Evolutionary conservation across 2,888 invertebrate genomes (phyloP).

Genomic region (Acanthosoma haemorrhoidale): DNA sequence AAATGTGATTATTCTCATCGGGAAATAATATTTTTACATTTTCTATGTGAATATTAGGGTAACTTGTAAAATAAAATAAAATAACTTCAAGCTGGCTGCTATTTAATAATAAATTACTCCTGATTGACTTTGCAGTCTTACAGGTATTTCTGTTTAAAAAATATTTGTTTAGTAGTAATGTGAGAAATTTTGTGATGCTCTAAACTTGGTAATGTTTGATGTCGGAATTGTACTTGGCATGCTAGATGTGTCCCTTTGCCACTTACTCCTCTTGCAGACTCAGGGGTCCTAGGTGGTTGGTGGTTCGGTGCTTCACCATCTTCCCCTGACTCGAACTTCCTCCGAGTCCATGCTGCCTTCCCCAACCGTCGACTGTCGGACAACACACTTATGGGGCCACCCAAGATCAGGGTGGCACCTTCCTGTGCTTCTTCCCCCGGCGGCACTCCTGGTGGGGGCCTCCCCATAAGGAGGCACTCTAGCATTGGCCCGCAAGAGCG

Average conservation of each 20-base stretch:
- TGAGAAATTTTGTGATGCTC: not conserved
- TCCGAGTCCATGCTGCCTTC: slow-evolving; percentile 75
- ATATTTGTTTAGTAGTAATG: not conserved
- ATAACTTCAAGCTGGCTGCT: no score
- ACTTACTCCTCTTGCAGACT: slow-evolving; percentile 46
- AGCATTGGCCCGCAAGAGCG: slow-evolving; percentile 87
- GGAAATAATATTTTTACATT: no score
- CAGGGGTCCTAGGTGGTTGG: slow-evolving; percentile 68
- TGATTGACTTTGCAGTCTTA: no score
- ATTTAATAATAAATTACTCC: not conserved
- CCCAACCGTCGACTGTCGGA: slow-evolving; percentile 84
- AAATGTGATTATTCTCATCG: no score
- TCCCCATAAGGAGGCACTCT: slow-evolving; percentile 82
- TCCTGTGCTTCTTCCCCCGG: slow-evolving; percentile 79
- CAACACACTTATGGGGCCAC: slow-evolving; percentile 76
- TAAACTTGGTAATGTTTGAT: not conserved
- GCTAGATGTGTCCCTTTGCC: slow-evolving; percentile 10
- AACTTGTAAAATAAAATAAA: no score
- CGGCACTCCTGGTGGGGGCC: slow-evolving; percentile 62
- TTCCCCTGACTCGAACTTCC: slow-evolving; percentile 78
- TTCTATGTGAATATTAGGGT: no score
- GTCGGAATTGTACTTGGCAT: not conserved
- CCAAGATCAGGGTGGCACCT: slow-evolving; percentile 81
- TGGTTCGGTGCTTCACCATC: slow-evolving; percentile 80
- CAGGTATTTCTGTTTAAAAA: not conserved